Conservation (phyloP, 64 coral and sea anemone species). For the Montipora cactus region DNA sequence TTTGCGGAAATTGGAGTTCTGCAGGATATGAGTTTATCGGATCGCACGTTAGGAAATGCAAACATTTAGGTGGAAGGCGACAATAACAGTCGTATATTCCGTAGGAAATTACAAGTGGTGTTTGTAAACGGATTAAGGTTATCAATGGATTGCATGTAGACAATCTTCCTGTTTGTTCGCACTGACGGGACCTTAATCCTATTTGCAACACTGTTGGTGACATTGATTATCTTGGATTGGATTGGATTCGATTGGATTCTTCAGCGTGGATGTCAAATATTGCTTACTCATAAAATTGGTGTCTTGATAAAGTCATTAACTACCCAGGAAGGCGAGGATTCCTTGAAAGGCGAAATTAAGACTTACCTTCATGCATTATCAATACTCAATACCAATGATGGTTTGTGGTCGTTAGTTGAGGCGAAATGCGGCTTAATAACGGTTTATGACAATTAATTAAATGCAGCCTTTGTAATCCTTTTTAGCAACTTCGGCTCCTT, state of each 20-base stretch:
- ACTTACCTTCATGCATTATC: neutral
- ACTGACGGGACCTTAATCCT: neutral
- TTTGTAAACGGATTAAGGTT: neutral
- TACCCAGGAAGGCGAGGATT: neutral
- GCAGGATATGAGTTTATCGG: neutral
- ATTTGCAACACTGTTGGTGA: neutral
- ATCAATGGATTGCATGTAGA: neutral
- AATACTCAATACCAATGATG: too few relatives aligned
- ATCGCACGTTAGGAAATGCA: neutral
- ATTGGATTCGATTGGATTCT: too few relatives aligned
- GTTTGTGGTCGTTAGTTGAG: too few relatives aligned
- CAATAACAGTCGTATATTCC: neutral
- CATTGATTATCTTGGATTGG: neutral
- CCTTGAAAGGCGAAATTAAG: neutral
- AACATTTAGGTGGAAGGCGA: neutral
- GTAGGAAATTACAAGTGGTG: neutral
- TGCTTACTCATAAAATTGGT: neutral
- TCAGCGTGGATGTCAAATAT: neutral
- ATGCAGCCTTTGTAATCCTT: too few relatives aligned
- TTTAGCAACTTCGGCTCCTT: too few relatives aligned
- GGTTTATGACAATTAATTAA: too few relatives aligned
- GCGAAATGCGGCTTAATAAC: too few relatives aligned
- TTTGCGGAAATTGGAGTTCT: neutral
- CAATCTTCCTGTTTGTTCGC: slow-evolving; percentile 1
- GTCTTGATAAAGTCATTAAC: neutral